Conservation (phyloP, 1,140 invertebrate genomes). For the Pseudachorutes palmiensis region DNA sequence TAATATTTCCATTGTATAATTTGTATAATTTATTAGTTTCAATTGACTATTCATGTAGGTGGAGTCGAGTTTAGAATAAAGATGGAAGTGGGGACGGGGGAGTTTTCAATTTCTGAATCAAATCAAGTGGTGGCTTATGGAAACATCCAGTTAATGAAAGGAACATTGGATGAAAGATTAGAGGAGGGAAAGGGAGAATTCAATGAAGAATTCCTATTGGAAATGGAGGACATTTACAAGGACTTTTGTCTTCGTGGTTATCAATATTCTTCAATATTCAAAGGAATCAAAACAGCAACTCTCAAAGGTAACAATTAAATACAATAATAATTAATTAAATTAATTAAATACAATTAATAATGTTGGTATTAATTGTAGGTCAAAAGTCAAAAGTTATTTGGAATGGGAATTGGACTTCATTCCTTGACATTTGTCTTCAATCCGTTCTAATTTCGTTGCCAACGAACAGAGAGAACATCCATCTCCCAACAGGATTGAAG, state of each 20-base stretch:
- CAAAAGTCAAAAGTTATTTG: constrained; percentile 61
- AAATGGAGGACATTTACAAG: constrained; percentile 78
- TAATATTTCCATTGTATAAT: constrained; percentile 52
- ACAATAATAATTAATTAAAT: background rate
- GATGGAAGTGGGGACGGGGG: constrained; percentile 74
- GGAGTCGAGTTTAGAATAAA: constrained; percentile 77
- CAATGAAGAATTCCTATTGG: constrained; percentile 44
- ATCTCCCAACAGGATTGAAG: constrained; percentile 79
- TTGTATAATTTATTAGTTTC: background rate
- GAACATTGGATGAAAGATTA: constrained; percentile 44
- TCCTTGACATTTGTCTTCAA: constrained; percentile 90
- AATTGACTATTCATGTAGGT: constrained; percentile 41
- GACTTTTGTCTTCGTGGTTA: constrained; percentile 86
- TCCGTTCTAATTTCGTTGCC: constrained; percentile 66
- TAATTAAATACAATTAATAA: background rate
- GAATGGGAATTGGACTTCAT: constrained; percentile 85
- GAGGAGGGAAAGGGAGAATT: constrained; percentile 18
- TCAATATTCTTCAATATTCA: constrained; percentile 82
- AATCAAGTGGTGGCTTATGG: constrained; percentile 74
- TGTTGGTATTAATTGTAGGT: constrained; percentile 38
- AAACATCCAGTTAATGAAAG: constrained; percentile 58
- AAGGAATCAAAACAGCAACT: constrained; percentile 55
- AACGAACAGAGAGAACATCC: constrained; percentile 63
- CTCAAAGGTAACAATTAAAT: constrained; percentile 61
- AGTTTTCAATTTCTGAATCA: constrained; percentile 87